Conservation (phyloP, 2,797 vertebrate genomes). For the Prunella strophiata region DNA sequence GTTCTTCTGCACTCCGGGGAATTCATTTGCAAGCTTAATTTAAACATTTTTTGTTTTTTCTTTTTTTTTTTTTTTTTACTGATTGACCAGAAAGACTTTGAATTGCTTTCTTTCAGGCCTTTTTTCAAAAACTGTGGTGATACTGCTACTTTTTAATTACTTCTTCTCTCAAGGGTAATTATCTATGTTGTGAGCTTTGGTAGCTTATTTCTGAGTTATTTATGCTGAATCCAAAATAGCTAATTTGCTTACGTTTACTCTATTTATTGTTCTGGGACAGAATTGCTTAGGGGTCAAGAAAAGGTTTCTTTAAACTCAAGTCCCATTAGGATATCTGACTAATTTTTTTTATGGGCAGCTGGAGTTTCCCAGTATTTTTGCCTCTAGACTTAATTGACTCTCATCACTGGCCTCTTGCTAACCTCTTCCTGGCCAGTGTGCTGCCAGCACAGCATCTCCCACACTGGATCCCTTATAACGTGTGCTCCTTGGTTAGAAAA, state of each 20-base stretch:
- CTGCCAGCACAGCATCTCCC: neutral
- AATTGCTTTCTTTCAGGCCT: neutral
- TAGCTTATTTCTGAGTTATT: conserved; percentile 40
- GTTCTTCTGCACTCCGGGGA: neutral
- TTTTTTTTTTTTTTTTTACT: neutral
- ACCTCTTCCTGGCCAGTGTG: neutral
- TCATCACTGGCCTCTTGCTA: neutral
- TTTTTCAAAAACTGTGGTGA: neutral
- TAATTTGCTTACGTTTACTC: conserved; percentile 15
- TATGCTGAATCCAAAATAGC: conserved; percentile 35
- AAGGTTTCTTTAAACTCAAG: conserved; percentile 10
- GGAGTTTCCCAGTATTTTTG: conserved; percentile 38
- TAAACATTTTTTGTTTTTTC: neutral
- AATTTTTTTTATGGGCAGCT: neutral
- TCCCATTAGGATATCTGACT: neutral
- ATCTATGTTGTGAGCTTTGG: conserved; percentile 8
- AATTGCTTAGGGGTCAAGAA: conserved; percentile 18
- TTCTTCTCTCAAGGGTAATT: conserved; percentile 27
- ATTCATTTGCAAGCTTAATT: neutral
- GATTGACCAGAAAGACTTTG: neutral
- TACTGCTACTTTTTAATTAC: conserved; percentile 33
- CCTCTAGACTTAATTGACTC: neutral
- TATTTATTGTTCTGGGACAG: conserved; percentile 24
- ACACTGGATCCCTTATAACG: accelerated
- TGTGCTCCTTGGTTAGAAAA: neutral